Evolutionary conservation across 2,113 vertebrate species (phyloP).

Genomic region (Bolborhynchus lineola): DNA sequence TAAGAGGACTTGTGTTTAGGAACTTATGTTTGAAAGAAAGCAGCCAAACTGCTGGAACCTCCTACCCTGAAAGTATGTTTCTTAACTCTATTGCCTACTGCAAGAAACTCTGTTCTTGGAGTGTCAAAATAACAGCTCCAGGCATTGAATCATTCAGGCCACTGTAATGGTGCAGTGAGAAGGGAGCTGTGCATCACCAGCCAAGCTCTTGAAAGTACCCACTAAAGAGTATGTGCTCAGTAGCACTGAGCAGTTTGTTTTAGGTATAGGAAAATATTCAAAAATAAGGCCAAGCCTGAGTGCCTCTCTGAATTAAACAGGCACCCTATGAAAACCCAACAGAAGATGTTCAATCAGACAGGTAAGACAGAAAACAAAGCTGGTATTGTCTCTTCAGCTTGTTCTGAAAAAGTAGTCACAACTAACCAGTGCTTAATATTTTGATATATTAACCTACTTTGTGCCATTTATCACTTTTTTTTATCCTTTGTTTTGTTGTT

Average conservation of each 20-base stretch:
- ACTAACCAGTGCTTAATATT: background rate
- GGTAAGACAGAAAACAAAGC: background rate
- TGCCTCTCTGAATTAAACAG: background rate
- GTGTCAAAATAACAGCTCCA: background rate
- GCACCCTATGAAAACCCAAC: background rate
- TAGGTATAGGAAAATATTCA: background rate
- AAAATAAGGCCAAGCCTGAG: background rate
- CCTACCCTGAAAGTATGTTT: background rate
- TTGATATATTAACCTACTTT: background rate
- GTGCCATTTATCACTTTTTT: background rate
- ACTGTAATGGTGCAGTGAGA: background rate
- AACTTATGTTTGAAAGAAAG: background rate
- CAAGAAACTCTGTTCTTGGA: background rate
- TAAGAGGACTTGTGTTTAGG: background rate
- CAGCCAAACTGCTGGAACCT: background rate
- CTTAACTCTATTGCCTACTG: background rate
- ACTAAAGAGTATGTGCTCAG: background rate
- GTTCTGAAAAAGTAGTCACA: background rate
- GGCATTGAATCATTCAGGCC: background rate
- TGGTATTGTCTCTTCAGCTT: background rate
- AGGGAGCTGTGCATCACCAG: background rate
- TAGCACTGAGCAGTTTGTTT: background rate
- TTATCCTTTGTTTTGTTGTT: background rate
- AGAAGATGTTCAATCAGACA: background rate
- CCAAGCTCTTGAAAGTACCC: background rate